phyloP scores from a whole-genome alignment of 1,140 invertebrate species.

The Calycopis cecrops region DNA sequence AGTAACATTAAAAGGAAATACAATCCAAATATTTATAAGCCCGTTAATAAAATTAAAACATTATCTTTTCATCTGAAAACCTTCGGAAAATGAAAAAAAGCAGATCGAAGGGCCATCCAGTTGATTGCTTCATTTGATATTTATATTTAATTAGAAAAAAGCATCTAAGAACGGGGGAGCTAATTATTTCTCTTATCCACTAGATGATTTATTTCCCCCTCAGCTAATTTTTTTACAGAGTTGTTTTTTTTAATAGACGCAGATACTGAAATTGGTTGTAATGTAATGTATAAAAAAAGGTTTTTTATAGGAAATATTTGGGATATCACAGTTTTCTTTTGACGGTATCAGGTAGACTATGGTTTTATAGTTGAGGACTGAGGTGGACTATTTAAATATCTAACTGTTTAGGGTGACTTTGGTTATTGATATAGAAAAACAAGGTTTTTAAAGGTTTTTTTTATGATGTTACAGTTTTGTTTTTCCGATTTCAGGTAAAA shows the following conservation, averaged over 20 bases:
- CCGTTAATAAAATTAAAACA: slow-evolving; percentile 4
- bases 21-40: not conserved
- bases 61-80: slow-evolving; percentile 10
- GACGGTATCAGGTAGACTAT: no score
- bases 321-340: no score
- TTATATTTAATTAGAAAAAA: slow-evolving; percentile 61
- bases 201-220: slow-evolving; percentile 39
- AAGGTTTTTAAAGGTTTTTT: no score
- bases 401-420: no score
- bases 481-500: no score
- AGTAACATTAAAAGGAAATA: not conserved
- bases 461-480: no score
- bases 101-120: slow-evolving; percentile 33
- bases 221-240: slow-evolving; percentile 21
- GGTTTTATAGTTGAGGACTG: no score
- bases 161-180: slow-evolving; percentile 19
- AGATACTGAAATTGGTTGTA: slow-evolving; percentile 6
- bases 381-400: no score
- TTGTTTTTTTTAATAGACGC: slow-evolving; percentile 13
- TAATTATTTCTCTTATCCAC: slow-evolving; percentile 49
- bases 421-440: no score
- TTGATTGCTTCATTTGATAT: slow-evolving; percentile 53
- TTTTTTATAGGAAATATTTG: no score
- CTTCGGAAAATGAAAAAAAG: slow-evolving; percentile 12
- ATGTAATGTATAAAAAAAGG: no score